A percentile compares a stretch with the other conserved stretches of the same genome.
phyloP scores from a whole-genome alignment of 1,140 invertebrate genomes.

The Calephelis nemesis region DNA sequence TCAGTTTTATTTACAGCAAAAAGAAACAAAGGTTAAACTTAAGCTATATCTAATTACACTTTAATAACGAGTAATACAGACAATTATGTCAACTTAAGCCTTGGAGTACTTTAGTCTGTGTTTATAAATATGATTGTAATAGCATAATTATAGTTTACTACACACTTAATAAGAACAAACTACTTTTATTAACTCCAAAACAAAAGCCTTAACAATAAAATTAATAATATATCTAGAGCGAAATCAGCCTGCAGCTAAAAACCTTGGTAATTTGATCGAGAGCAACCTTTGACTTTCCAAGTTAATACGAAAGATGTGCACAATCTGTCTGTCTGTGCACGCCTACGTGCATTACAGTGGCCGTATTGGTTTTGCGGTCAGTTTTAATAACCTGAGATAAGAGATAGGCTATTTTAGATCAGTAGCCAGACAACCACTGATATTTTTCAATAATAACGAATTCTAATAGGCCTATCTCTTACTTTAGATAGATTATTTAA shows the following conservation, averaged over 20 bases:
- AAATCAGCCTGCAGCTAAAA: not conserved
- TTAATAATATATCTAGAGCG: not conserved
- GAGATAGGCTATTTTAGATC: not conserved
- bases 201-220: not conserved
- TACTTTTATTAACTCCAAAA: not conserved
- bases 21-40: too few species aligned
- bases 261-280: conserved; percentile 4
- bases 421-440: not conserved
- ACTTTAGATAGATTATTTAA: too few species aligned
- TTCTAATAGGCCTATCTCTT: too few species aligned
- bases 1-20: too few species aligned
- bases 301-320: not conserved
- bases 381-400: not conserved
- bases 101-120: too few species aligned
- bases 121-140: too few species aligned
- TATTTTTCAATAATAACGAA: too few species aligned
- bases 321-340: conserved; percentile 1
- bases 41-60: too few species aligned
- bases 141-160: not conserved
- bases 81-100: too few species aligned
- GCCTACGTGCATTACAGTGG: not conserved
- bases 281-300: conserved; percentile 1
- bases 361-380: not conserved
- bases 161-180: not conserved
- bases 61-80: too few species aligned